Percentiles rank a stretch among this genome's conserved stretches.
Evolutionary conservation across 2,888 invertebrate species (phyloP).

Genomic region (Amiota mariae): DNA sequence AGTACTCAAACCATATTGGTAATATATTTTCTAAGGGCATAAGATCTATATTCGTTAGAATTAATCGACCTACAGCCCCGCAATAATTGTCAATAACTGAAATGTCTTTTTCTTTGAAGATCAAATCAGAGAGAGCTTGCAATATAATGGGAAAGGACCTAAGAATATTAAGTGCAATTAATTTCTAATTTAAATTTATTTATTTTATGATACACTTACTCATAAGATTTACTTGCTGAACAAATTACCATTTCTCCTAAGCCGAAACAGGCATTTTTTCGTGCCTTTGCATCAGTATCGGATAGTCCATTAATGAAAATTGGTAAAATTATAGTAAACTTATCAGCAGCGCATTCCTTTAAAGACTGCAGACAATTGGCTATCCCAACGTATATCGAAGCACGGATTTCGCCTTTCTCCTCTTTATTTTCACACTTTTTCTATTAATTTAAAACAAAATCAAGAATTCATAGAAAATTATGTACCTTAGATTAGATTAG

Average conservation of each 20-base stretch:
- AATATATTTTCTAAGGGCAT: slow-evolving; percentile 84
- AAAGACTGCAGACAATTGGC: slow-evolving; percentile 82
- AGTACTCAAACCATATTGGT: slow-evolving; percentile 80
- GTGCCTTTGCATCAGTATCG: slow-evolving; percentile 81
- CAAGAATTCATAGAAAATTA: neutral
- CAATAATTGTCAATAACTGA: slow-evolving; percentile 85
- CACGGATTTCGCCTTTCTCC: slow-evolving; percentile 77
- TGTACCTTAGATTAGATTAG: no score
- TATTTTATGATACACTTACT: slow-evolving; percentile 73
- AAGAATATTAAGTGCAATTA: no score
- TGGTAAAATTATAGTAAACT: slow-evolving; percentile 78
- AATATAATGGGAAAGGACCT: slow-evolving; percentile 81
- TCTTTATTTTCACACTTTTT: slow-evolving; percentile 76
- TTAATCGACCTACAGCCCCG: slow-evolving; percentile 84
- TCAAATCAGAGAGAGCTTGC: slow-evolving; percentile 78
- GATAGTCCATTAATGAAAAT: slow-evolving; percentile 77
- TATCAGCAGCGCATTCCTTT: slow-evolving; percentile 75
- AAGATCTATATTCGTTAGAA: slow-evolving; percentile 78
- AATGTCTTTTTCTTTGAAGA: slow-evolving; percentile 78
- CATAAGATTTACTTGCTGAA: slow-evolving; percentile 78
- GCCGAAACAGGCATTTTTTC: slow-evolving; percentile 85
- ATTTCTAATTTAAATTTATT: no score
- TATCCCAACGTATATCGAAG: slow-evolving; percentile 82
- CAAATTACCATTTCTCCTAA: slow-evolving; percentile 82
- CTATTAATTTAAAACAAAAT: slow-evolving; percentile 70